phyloP scores from a whole-genome alignment of 2,113 vertebrate genomes.

The Chamaea fasciata region DNA sequence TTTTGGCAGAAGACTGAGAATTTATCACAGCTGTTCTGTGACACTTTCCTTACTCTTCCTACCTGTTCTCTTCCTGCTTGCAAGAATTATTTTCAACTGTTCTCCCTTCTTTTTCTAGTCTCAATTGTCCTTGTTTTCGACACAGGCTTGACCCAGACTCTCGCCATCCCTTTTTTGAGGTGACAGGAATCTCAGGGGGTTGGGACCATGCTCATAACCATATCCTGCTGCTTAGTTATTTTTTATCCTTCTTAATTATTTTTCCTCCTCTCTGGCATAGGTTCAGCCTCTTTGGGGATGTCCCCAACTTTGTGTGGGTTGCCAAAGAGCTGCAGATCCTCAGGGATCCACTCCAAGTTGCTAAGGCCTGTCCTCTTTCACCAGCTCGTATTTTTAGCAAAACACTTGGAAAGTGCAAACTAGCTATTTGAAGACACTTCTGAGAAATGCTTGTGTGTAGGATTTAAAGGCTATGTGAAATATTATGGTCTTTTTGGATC shows the following conservation, averaged over 20 bases:
- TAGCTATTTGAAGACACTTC: background rate
- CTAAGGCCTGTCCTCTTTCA: background rate
- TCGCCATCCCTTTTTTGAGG: background rate
- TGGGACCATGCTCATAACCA: background rate
- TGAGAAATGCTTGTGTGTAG: background rate
- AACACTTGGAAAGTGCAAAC: background rate
- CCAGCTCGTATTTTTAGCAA: background rate
- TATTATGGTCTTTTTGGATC: background rate
- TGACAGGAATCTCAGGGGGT: background rate
- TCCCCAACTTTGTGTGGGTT: background rate
- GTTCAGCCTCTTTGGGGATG: background rate
- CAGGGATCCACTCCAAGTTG: background rate
- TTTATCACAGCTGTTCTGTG: background rate
- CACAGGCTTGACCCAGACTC: background rate
- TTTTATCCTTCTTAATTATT: background rate
- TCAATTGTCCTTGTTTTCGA: background rate
- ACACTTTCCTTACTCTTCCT: background rate
- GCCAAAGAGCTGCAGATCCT: background rate
- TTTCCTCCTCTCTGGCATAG: background rate
- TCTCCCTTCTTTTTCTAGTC: background rate
- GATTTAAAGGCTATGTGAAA: background rate
- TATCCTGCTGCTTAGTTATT: background rate
- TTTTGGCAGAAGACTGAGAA: background rate
- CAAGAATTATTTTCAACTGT: background rate
- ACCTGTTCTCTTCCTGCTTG: background rate